Evolutionary conservation across 23 tunicate genomes (phyloP).

Genomic region (Phallusia fumigata): DNA sequence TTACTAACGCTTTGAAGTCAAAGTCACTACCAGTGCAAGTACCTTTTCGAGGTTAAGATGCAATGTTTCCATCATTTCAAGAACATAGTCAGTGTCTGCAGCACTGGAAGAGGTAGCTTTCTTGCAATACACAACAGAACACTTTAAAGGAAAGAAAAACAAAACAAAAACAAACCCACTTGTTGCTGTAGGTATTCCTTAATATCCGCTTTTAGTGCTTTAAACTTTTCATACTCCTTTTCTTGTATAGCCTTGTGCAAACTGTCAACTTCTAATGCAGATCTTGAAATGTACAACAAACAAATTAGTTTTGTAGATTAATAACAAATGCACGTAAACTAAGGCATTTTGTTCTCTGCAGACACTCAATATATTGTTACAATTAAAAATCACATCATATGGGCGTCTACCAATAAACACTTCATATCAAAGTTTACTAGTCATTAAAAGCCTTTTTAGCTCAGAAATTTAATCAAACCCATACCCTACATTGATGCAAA

Average conservation of each 20-base stretch:
- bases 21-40: too few relatives aligned
- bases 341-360: too few relatives aligned
- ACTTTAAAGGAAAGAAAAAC: not conserved
- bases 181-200: slow-evolving; percentile 15
- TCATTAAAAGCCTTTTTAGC: too few relatives aligned
- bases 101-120: not conserved
- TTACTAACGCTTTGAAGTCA: too few relatives aligned
- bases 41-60: not conserved
- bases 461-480: too few relatives aligned
- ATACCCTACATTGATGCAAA: too few relatives aligned
- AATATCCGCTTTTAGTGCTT: slow-evolving; percentile 23
- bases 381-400: too few relatives aligned
- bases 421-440: too few relatives aligned
- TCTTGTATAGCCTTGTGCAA: slow-evolving; percentile 17
- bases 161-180: not conserved
- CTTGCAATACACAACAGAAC: not conserved
- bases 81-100: slow-evolving; percentile 18
- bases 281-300: slow-evolving; percentile 13
- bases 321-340: too few relatives aligned
- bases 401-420: too few relatives aligned
- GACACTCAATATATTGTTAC: not conserved
- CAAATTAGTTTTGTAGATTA: not conserved
- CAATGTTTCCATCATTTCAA: not conserved
- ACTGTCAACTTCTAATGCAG: not conserved
- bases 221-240: not conserved